A percentile compares a stretch with the other conserved stretches of the same genome.
phyloP scores from a whole-genome alignment of 2,888 invertebrate species.

The Drosophila stalkeri region DNA sequence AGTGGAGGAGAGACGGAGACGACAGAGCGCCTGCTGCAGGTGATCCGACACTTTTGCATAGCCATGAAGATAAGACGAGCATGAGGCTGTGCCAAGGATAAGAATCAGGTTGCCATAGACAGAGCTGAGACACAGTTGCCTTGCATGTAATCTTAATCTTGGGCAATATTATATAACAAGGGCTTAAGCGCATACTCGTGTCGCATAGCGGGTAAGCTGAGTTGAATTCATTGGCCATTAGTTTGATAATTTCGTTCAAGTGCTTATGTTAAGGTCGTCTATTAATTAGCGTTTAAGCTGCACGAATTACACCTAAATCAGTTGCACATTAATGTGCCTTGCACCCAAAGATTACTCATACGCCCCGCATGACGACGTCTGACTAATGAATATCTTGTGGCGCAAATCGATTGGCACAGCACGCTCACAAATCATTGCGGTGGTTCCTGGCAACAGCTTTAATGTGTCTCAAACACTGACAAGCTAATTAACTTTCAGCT shows the following conservation, averaged over 20 bases:
- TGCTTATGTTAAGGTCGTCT: conserved; percentile 25
- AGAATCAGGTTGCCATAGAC: conserved; percentile 18
- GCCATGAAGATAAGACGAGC: conserved; percentile 19
- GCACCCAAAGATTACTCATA: conserved; percentile 35
- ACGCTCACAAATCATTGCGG: conserved; percentile 3
- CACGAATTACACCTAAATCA: conserved; percentile 30
- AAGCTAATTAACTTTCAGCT: conserved; percentile 51
- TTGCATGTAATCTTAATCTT: conserved; percentile 25
- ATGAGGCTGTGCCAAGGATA: conserved; percentile 30
- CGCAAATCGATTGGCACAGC: conserved; percentile 9
- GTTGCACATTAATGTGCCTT: conserved; percentile 21
- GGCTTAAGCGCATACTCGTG: conserved; percentile 54
- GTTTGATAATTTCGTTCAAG: conserved; percentile 51
- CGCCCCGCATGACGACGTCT: conserved; percentile 13
- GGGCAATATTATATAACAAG: conserved; percentile 60
- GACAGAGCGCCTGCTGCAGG: conserved; percentile 23
- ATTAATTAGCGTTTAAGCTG: conserved; percentile 45
- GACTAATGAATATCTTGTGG: conserved; percentile 22
- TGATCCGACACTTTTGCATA: conserved; percentile 28
- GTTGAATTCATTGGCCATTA: conserved; percentile 66
- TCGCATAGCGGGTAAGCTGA: conserved; percentile 36
- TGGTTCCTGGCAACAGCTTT: conserved; percentile 23
- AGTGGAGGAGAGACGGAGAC: not conserved
- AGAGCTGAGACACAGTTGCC: conserved; percentile 16
- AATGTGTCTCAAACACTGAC: conserved; percentile 30